These are phyloP conservation scores for Otolemur crassicaudatus DNA, from an alignment of 2,797 vertebrate genomes.

Conservation along the genomic window DNA sequence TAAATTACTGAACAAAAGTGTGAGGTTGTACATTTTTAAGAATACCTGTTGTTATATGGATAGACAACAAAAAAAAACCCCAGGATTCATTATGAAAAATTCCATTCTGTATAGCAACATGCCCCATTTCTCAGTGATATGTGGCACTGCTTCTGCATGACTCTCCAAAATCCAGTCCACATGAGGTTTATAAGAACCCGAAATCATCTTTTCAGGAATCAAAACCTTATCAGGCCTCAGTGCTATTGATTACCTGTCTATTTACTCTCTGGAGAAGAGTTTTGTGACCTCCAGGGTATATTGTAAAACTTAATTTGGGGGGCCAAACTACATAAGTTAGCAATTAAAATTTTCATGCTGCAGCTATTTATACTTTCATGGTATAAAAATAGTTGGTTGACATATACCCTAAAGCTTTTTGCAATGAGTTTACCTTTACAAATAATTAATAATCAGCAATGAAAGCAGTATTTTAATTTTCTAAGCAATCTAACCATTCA, in stretches of 20 bases:
- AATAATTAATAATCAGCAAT: slow-evolving; percentile 46
- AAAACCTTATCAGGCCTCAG: not conserved
- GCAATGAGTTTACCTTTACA: slow-evolving; percentile 15
- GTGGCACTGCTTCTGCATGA: not conserved
- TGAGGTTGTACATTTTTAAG: not conserved
- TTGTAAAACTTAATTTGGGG: slow-evolving; percentile 46
- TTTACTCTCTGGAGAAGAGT: not conserved
- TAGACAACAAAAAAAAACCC: not conserved
- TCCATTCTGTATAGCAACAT: not conserved
- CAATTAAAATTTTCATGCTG: slow-evolving; percentile 14
- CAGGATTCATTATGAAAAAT: not conserved
- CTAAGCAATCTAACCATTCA: slow-evolving; percentile 21
- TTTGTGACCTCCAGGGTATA: not conserved
- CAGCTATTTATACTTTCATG: slow-evolving; percentile 49
- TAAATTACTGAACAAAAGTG: not conserved
- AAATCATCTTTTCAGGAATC: slow-evolving; percentile 9
- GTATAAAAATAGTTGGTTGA: slow-evolving; percentile 63
- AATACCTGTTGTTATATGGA: not conserved
- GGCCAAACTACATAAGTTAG: not conserved
- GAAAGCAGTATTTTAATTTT: slow-evolving; percentile 58
- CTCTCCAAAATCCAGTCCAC: not conserved
- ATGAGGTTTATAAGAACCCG: not conserved
- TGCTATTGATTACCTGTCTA: not conserved
- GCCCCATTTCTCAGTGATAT: not conserved
- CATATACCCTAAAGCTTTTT: not conserved